phyloP scores from a whole-genome alignment of 2,888 invertebrate species.

The Leptinotarsa tumamoca region DNA sequence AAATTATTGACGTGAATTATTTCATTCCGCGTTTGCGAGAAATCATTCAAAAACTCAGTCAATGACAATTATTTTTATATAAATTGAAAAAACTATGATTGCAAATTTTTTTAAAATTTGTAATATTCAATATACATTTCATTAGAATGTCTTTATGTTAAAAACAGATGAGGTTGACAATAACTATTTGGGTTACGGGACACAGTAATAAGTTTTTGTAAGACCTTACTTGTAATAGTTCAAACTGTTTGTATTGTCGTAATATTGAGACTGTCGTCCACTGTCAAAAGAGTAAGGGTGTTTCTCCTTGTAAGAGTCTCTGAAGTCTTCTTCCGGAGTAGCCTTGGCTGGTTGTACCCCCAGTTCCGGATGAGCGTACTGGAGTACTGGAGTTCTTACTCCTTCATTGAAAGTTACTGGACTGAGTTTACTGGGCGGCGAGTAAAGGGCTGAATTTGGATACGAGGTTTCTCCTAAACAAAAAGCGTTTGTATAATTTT shows the following conservation, averaged over 20 bases:
- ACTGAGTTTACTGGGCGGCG: conserved; percentile 71
- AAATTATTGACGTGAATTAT: no score
- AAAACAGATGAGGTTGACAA: no score
- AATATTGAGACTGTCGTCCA: conserved; percentile 63
- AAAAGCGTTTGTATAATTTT: conserved; percentile 1
- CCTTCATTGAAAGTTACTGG: conserved; percentile 76
- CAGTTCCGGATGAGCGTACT: conserved; percentile 84
- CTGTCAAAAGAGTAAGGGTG: conserved; percentile 59
- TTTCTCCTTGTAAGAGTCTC: conserved; percentile 55
- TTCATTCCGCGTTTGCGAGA: no score
- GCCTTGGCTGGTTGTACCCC: conserved; percentile 82
- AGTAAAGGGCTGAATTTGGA: conserved; percentile 76
- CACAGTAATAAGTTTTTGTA: background rate
- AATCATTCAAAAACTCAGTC: no score
- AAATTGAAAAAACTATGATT: no score
- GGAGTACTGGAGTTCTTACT: conserved; percentile 79
- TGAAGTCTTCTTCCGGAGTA: conserved; percentile 60
- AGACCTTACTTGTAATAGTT: conserved; percentile 63
- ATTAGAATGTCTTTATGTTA: no score
- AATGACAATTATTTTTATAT: no score
- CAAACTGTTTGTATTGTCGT: conserved; percentile 62
- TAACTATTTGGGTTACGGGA: no score
- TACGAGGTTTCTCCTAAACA: conserved; percentile 69
- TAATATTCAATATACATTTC: no score
- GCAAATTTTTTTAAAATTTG: no score